Evolutionary conservation across 2,797 vertebrate genomes (phyloP), one percentile per base, ranked within the genome.

Genomic region (Eupleurogrammus muticus): DNA sequence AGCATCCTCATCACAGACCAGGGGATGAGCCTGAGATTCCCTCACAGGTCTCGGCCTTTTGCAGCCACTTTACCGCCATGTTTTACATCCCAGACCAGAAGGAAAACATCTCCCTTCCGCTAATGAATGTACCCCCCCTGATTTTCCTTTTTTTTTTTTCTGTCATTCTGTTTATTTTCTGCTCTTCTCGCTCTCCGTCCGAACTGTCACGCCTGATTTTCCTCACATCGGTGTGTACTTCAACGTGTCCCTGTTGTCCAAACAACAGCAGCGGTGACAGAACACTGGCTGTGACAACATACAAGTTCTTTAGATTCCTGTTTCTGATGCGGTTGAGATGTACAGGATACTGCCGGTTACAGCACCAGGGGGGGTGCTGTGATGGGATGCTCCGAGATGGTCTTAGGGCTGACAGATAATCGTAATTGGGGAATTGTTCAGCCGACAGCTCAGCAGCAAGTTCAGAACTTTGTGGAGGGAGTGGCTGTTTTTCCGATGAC

Each of bases 1-100:
- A 69, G 73, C 78, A 84, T 77, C 74, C 58, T 80, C 73, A 82
- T 82, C 69, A 64, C 79, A 88, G 71, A 71, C 76, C 76, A 65
- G 13, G 76, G 66, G 55, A 40, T 10, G 2, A 54, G 48, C 77
- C 77, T 56, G 61, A 72, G 79, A 81, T 77, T 50, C 59, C 69
- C 71, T 84, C 67, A 44, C 61, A 84, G 84, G 77, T 86, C 79
- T 73, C 21, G 1, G 46, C 56, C 65, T 72, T 78, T 59, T 64
- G 50, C 38, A 62, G 54, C 50, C 59, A 28, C 57, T 66, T 83
- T 70, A 63, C 53, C 53, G 42, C 67, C 40, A 3, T 1, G 0
- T 52, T 75, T 73, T 36, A 51, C 62, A 66, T 70, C 47, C 59
- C 36, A 51, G 23, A 53, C 46, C 2, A n/a, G 16, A 54, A 57